phyloP scores from a whole-genome alignment of 2,888 invertebrate species.

The Euphydryas editha region DNA sequence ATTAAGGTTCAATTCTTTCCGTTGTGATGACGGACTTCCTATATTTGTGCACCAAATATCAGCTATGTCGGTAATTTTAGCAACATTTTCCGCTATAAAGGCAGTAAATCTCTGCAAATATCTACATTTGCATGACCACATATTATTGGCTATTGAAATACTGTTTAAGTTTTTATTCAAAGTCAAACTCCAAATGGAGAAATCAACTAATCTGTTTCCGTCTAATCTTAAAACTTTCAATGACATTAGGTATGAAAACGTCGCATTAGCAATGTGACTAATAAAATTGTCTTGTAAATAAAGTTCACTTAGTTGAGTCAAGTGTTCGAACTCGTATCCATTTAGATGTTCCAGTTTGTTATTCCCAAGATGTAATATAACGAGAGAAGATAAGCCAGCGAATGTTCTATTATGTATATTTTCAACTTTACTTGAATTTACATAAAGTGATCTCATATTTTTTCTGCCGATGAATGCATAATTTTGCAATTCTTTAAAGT shows the following conservation, averaged over 20 bases:
- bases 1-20: slow-evolving; percentile 91
- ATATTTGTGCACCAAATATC: slow-evolving; percentile 91
- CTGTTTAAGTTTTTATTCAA: slow-evolving; percentile 87
- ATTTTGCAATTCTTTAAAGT: slow-evolving; percentile 92
- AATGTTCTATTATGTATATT: slow-evolving; percentile 94
- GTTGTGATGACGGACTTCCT: slow-evolving; percentile 86
- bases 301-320: slow-evolving; percentile 91
- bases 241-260: slow-evolving; percentile 89
- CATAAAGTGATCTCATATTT: slow-evolving; percentile 93
- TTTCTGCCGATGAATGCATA: slow-evolving; percentile 96
- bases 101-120: slow-evolving; percentile 92
- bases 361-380: slow-evolving; percentile 92
- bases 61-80: slow-evolving; percentile 88
- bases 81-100: slow-evolving; percentile 90
- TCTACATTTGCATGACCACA: slow-evolving; percentile 95
- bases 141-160: slow-evolving; percentile 91
- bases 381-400: slow-evolving; percentile 91
- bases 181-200: slow-evolving; percentile 89
- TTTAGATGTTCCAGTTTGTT: slow-evolving; percentile 91
- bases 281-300: slow-evolving; percentile 94
- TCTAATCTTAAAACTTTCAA: slow-evolving; percentile 91
- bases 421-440: slow-evolving; percentile 93
- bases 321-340: slow-evolving; percentile 93
- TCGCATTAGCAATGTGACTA: slow-evolving; percentile 89
- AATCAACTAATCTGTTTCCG: slow-evolving; percentile 91